phyloP scores from a whole-genome alignment of 37 sponge, comb jelly and placozoan genomes.

The Cladorhizidae sp. region DNA sequence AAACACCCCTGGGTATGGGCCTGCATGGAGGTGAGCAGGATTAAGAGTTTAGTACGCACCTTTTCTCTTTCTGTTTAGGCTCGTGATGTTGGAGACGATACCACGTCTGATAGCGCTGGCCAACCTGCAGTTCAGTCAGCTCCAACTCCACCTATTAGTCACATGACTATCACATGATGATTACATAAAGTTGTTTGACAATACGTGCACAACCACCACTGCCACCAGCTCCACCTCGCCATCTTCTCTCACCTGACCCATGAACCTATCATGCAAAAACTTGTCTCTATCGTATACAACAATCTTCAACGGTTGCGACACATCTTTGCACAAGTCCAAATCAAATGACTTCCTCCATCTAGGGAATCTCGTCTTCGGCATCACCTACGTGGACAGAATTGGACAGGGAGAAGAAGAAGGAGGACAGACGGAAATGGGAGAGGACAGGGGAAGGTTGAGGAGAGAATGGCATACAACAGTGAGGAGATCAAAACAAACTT shows the following conservation, averaged over 20 bases:
- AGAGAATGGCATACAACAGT: not conserved
- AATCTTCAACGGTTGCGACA: conserved; percentile 21
- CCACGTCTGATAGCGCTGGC: conserved; percentile 76
- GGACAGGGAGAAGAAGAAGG: not conserved
- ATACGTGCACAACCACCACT: too few relatives aligned
- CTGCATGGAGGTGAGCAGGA: too few relatives aligned
- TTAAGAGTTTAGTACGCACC: too few relatives aligned
- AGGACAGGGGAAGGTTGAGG: not conserved
- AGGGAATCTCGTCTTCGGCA: conserved; percentile 82
- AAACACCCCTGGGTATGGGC: too few relatives aligned
- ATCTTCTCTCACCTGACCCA: conserved; percentile 70
- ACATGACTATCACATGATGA: not conserved
- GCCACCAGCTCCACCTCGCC: not conserved
- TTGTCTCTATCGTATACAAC: conserved; percentile 63
- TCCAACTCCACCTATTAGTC: conserved; percentile 61
- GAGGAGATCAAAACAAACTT: not conserved
- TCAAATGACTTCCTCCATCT: conserved; percentile 75
- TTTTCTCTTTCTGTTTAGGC: conserved; percentile 57
- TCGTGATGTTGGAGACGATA: conserved; percentile 66
- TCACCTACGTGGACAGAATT: conserved; percentile 16
- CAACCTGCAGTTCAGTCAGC: conserved; percentile 66
- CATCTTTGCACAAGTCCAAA: conserved; percentile 19
- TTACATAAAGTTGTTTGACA: too few relatives aligned
- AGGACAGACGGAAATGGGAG: conserved; percentile 2
- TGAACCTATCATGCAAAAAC: conserved; percentile 68